These are phyloP conservation scores for Paedocypris sp. DNA, from an alignment of 2,113 vertebrate genomes.

Conservation along the genomic window DNA sequence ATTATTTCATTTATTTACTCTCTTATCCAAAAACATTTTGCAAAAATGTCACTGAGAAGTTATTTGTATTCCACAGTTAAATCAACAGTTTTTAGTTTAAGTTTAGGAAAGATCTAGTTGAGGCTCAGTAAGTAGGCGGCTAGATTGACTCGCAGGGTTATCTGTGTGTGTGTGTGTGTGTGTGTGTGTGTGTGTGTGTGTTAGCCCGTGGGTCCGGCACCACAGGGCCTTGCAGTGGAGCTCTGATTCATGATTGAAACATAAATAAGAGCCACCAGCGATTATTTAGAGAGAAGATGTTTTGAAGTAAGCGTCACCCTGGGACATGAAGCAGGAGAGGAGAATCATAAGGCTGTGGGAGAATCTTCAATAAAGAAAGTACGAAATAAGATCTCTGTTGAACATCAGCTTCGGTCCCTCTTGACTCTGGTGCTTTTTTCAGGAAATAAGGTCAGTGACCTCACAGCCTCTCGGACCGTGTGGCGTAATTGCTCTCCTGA, in stretches of 20 bases:
- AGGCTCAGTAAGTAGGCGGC: neutral
- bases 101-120: neutral
- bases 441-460: conserved; percentile 7
- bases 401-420: neutral
- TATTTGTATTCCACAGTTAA: no score
- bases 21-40: no score
- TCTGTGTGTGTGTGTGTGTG: conserved; percentile 19
- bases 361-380: neutral
- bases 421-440: neutral
- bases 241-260: conserved; percentile 30
- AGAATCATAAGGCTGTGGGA: neutral
- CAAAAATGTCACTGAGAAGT: no score
- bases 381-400: neutral
- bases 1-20: no score
- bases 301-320: conserved; percentile 15
- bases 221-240: conserved; percentile 1
- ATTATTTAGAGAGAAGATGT: conserved; percentile 27
- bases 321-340: neutral
- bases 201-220: neutral
- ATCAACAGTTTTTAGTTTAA: no score
- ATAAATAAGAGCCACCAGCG: conserved; percentile 31
- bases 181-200: conserved; percentile 26
- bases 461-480: neutral
- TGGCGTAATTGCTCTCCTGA: neutral
- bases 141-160: neutral